A percentile compares a stretch with the other conserved stretches of the same genome.
These are phyloP conservation scores for Nothocercus nigrocapillus DNA, from an alignment of 2,113 vertebrate species.

Conservation along the genomic window DNA sequence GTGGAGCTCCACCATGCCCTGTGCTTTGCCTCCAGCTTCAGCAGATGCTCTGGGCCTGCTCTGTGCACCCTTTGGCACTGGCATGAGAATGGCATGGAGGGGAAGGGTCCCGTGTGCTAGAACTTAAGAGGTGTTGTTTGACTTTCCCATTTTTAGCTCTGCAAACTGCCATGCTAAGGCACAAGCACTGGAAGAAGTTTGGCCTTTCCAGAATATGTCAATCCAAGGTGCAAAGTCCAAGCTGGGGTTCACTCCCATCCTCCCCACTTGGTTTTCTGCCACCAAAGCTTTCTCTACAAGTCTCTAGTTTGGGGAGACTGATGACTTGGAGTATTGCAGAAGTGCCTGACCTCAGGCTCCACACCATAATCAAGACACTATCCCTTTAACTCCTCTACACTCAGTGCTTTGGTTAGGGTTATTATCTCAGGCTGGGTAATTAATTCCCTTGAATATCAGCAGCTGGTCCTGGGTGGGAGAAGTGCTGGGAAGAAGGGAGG, in stretches of 20 bases:
- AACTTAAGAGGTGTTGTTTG: background rate
- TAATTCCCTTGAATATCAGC: slow-evolving; percentile 18
- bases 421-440: background rate
- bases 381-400: background rate
- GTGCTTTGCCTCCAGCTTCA: background rate
- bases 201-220: background rate
- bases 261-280: background rate
- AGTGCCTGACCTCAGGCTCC: background rate
- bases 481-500: background rate
- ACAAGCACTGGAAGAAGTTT: background rate
- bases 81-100: background rate
- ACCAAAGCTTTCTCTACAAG: background rate
- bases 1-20: background rate
- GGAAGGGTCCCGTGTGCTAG: background rate
- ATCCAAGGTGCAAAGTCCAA: background rate
- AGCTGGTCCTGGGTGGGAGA: slow-evolving; percentile 19
- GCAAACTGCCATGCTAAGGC: background rate
- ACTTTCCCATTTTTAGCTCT: background rate
- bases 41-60: background rate
- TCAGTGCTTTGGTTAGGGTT: background rate
- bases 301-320: background rate
- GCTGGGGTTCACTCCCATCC: accelerated
- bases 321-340: background rate
- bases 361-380: background rate
- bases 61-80: background rate